These are phyloP conservation scores for Squalus acanthias DNA, from an alignment of 2,797 vertebrate species.

Conservation along the genomic window DNA sequence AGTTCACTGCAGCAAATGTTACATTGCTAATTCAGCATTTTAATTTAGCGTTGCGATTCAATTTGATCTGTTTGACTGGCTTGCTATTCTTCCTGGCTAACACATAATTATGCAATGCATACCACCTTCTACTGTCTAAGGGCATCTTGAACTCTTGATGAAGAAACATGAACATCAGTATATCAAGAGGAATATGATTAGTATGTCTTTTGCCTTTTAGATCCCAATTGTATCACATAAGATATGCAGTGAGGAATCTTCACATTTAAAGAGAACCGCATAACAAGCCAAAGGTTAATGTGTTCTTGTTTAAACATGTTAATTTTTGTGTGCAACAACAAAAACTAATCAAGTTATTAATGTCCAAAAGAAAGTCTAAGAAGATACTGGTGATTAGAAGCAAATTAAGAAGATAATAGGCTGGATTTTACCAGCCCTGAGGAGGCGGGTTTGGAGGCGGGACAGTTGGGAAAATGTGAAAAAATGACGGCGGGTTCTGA, in stretches of 20 bases:
- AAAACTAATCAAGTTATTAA: not conserved
- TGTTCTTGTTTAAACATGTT: constrained; percentile 31
- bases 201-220: not conserved
- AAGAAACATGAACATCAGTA: not conserved
- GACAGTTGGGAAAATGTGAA: too few relatives aligned
- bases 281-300: not conserved
- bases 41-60: not conserved
- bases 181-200: not conserved
- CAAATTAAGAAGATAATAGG: not conserved
- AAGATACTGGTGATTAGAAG: not conserved
- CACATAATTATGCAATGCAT: not conserved
- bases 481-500: too few relatives aligned
- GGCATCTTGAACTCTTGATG: not conserved
- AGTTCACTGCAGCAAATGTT: not conserved
- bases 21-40: not conserved
- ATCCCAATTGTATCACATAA: not conserved
- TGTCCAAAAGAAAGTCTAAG: not conserved
- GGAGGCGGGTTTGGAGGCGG: too few relatives aligned
- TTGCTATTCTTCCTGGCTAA: not conserved
- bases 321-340: rapidly evolving
- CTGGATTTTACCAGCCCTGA: too few relatives aligned
- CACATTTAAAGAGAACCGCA: not conserved
- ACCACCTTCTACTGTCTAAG: too few relatives aligned
- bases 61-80: not conserved
- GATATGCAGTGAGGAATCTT: not conserved